Conservation (phyloP, 2,888 invertebrate species). For the Drosophila paramelanica region DNA sequence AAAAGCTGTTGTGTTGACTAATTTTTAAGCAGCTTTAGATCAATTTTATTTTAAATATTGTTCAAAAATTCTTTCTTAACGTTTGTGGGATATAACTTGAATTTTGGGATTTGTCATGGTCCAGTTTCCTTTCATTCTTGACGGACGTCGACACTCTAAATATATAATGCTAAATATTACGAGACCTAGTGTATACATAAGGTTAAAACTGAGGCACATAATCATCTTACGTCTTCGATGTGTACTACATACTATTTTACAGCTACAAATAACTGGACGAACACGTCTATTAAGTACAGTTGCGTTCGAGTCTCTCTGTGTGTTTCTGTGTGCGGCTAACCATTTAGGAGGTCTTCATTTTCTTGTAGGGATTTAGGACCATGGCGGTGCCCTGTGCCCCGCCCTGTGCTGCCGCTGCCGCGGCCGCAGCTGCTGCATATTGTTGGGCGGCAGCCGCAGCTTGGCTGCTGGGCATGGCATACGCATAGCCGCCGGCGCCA, state of each 20-base stretch:
- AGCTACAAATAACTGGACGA: slow-evolving; percentile 41
- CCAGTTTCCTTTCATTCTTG: slow-evolving; percentile 1
- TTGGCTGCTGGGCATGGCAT: slow-evolving; percentile 73
- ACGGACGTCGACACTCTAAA: slow-evolving; percentile 13
- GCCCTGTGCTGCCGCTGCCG: slow-evolving; percentile 69
- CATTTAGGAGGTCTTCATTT: slow-evolving; percentile 91
- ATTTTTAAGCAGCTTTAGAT: slow-evolving; percentile 17
- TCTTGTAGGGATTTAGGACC: slow-evolving; percentile 93
- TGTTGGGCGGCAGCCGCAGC: slow-evolving; percentile 78
- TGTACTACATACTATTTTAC: slow-evolving; percentile 38
- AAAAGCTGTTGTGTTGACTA: slow-evolving; percentile 5
- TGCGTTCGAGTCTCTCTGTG: slow-evolving; percentile 32
- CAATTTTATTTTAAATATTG: neutral
- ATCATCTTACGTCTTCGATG: slow-evolving; percentile 68
- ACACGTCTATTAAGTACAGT: slow-evolving; percentile 63
- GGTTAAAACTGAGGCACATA: slow-evolving; percentile 75
- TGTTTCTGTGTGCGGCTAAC: slow-evolving; percentile 6
- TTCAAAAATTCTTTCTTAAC: neutral
- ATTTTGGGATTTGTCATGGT: slow-evolving; percentile 38
- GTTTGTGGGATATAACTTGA: neutral
- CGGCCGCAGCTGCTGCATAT: slow-evolving; percentile 73
- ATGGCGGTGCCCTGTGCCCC: slow-evolving; percentile 83
- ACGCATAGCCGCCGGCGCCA: slow-evolving; percentile 84
- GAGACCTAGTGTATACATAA: slow-evolving; percentile 47
- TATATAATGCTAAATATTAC: slow-evolving; percentile 39